Conservation (phyloP, 2,113 vertebrate genomes). For the Triplophysa tibetana region DNA sequence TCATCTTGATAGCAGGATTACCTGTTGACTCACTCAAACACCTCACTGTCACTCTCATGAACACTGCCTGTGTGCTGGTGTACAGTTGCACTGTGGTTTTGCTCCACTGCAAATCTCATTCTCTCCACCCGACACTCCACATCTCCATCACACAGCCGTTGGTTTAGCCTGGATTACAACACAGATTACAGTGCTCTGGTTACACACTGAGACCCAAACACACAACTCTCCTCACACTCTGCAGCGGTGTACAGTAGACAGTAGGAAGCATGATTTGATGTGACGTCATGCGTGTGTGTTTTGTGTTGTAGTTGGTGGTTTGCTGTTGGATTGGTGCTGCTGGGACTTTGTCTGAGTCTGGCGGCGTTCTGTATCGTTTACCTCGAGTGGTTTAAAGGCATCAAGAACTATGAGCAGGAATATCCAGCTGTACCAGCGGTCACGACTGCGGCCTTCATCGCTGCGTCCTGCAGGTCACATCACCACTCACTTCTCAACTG, state of each 20-base stretch:
- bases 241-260: too few relatives aligned
- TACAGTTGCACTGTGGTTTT: too few relatives aligned
- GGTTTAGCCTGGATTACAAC: not conserved
- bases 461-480: conserved; percentile 89
- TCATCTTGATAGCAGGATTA: too few relatives aligned
- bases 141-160: not conserved
- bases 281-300: too few relatives aligned
- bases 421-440: conserved; percentile 87
- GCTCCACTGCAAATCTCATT: too few relatives aligned
- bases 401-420: conserved; percentile 84
- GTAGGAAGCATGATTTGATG: too few relatives aligned
- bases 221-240: not conserved
- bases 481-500: not conserved
- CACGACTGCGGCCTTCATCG: conserved; percentile 86
- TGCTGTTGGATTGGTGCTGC: conserved; percentile 74
- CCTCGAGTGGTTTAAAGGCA: conserved; percentile 88
- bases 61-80: too few relatives aligned
- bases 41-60: too few relatives aligned
- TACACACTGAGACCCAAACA: not conserved
- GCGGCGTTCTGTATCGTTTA: conserved; percentile 91
- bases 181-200: conserved; percentile 23
- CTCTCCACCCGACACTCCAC: too few relatives aligned
- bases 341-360: conserved; percentile 77
- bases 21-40: too few relatives aligned
- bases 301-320: conserved; percentile 83